Conservation (phyloP, 2,888 invertebrate genomes). For the Coelinius sp. region DNA sequence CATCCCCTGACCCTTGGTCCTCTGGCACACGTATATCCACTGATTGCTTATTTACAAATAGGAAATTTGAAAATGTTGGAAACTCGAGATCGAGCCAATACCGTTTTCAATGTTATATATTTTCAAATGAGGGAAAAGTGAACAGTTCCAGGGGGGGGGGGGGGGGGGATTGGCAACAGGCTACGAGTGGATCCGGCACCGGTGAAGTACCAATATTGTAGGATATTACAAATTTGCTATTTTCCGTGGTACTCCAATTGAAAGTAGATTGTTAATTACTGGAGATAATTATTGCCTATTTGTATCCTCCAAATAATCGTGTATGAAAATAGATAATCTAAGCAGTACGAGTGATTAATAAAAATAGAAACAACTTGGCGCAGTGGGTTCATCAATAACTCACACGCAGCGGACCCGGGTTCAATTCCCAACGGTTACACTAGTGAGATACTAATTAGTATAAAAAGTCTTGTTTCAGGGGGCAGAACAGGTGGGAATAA, state of each 20-base stretch:
- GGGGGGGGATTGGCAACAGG: conserved; percentile 44
- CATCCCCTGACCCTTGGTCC: conserved; percentile 26
- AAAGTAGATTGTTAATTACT: conserved; percentile 71
- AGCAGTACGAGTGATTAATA: too few species aligned
- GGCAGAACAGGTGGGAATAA: too few species aligned
- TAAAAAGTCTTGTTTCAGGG: too few species aligned
- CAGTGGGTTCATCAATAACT: too few species aligned
- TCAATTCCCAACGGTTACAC: too few species aligned
- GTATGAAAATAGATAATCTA: too few species aligned
- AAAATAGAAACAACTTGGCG: too few species aligned
- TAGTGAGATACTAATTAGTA: too few species aligned
- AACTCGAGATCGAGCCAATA: conserved; percentile 48
- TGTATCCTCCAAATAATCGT: background rate
- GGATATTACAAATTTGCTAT: conserved; percentile 72
- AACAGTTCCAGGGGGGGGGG: conserved; percentile 33
- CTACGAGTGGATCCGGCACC: conserved; percentile 53
- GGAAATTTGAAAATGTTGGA: conserved; percentile 71
- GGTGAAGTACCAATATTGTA: conserved; percentile 66
- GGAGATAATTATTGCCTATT: conserved; percentile 63
- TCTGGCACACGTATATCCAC: conserved; percentile 35
- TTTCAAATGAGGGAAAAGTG: conserved; percentile 40
- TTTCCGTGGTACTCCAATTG: conserved; percentile 67
- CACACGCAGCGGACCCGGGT: too few species aligned
- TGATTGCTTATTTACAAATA: conserved; percentile 72
- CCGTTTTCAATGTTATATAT: conserved; percentile 28